A percentile compares a stretch with the other conserved stretches of the same genome.
Conservation (phyloP, 1,140 invertebrate species). For the Aplysia californica region DNA sequence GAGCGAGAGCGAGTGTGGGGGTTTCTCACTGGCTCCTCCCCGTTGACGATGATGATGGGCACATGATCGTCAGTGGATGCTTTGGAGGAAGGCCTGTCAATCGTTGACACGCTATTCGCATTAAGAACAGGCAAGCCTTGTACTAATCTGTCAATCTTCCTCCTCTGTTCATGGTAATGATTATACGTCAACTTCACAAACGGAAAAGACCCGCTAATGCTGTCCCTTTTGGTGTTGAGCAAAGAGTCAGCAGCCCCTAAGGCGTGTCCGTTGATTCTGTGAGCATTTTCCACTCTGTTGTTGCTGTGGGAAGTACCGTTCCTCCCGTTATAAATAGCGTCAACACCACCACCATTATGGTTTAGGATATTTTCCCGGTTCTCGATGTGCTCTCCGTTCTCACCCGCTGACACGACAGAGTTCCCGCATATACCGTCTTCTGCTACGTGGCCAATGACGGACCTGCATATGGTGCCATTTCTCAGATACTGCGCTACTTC, state of each 20-base stretch:
- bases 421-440: slow-evolving; percentile 13
- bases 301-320: not conserved
- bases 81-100: not conserved
- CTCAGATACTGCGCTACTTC: slow-evolving; percentile 29
- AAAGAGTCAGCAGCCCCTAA: not conserved
- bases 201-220: slow-evolving; percentile 1
- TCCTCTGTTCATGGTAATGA: slow-evolving; percentile 31
- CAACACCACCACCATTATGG: too few relatives aligned
- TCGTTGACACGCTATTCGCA: not conserved
- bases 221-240: not conserved
- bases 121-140: slow-evolving; percentile 26
- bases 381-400: not conserved
- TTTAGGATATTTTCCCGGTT: too few relatives aligned
- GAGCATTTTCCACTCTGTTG: not conserved
- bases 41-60: not conserved
- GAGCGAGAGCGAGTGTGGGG: not conserved
- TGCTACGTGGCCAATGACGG: slow-evolving; percentile 23
- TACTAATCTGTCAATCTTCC: slow-evolving; percentile 27
- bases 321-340: too few relatives aligned
- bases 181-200: slow-evolving; percentile 29
- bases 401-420: not conserved
- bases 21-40: slow-evolving; percentile 16
- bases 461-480: slow-evolving; percentile 25
- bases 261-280: not conserved
- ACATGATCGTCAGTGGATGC: not conserved